Evolutionary conservation across 2,888 invertebrate species (phyloP), one percentile per base, ranked within the genome.

Genomic region (Tetragnatha montana): DNA sequence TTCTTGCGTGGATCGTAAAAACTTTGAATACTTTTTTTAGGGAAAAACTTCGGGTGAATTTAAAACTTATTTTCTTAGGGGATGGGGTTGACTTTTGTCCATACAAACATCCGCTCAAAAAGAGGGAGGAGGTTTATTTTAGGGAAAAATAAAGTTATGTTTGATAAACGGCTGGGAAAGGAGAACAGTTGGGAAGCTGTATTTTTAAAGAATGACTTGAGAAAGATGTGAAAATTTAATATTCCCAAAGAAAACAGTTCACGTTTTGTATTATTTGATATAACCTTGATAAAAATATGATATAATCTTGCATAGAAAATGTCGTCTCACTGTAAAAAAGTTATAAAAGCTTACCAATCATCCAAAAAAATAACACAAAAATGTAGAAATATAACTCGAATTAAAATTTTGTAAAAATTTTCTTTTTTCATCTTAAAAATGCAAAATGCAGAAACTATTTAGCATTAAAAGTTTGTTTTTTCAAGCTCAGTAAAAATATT

Each of bases 1-100:
- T 19, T 70, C 81, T 70, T 73, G 73, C 51, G 73, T 74, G 60
- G 82, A 51, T 60, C 82, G 21, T 82, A 82, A 82, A 82, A 79
- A 81, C 60, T 60, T 60, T 60, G 60, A 60, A 60, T 60, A 60
- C 60, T 60, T 60, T 10, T 60, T 60, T 60, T 17, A 35, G 12
- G 10, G 60, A 60, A 60, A 10, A 60, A 60, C 60, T 60, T 60
- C 60, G 12, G 4, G 14, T 60, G 78, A 78, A 78, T 78, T 78
- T 78, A 51, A 78, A 78, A 60, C 51, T 78, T 78, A 60, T 78
- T 78, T 78, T 14, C 78, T 60, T 78, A 78, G 60, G 21, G 4
- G 60, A 17, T 60, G 60, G 12, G 60, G 60, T 17, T 17, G 60
- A 60, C 60, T 60, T 60, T 60, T 60, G 60, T 60, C 60, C 12